Evolutionary conservation across 1,140 invertebrate species (phyloP), one percentile per base, ranked within the genome.

Genomic region (Telenomus remus): DNA sequence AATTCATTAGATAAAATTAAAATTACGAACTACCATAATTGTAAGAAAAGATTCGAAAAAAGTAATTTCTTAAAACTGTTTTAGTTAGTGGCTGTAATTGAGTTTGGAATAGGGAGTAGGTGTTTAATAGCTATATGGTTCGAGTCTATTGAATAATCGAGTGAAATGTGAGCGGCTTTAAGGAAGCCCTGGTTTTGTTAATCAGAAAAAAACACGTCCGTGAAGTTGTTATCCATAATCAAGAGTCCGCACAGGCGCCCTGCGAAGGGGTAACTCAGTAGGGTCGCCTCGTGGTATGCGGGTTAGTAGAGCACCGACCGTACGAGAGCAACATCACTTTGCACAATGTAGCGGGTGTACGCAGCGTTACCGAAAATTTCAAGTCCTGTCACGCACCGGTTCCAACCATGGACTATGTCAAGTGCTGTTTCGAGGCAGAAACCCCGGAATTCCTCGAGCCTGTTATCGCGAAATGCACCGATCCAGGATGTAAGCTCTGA

Each of bases 401-500:
- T 27, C 1, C 9, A 43, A 27, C 19, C 15, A 94, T 94, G 92
- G 92, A 93, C 54, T 89, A 94, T 57, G 90, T 94, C 37, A 93
- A 91, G 80, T 94, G 93, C 87, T 94, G 93, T 86, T 94, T 94
- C 82, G 93, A 94, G 76, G 89, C 91, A 13, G 93, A 94, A 80
- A 84, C 92, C 13, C 90, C 92, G 1, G 93, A 94, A 83, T 90
- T 94, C 79, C 86, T 94, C 54, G 93, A 94, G 71, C 91, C 91
- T 42, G 90, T 94, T 59, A 89, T 92, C 4, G 91, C 92, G 83
- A 94, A 94, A 87, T 95, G 93, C 83, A 94, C 93, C 13, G 93
- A 94, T 88, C 92, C 93, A 47, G 91, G 92, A 84, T 95, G 93
- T 95, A 89, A 94, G 94, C 93, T 11, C 16, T 33, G 0, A 34